Evolutionary conservation across 2,888 invertebrate genomes (phyloP), one percentile per base, ranked within the genome.

Genomic region (Lysandra bellargus): DNA sequence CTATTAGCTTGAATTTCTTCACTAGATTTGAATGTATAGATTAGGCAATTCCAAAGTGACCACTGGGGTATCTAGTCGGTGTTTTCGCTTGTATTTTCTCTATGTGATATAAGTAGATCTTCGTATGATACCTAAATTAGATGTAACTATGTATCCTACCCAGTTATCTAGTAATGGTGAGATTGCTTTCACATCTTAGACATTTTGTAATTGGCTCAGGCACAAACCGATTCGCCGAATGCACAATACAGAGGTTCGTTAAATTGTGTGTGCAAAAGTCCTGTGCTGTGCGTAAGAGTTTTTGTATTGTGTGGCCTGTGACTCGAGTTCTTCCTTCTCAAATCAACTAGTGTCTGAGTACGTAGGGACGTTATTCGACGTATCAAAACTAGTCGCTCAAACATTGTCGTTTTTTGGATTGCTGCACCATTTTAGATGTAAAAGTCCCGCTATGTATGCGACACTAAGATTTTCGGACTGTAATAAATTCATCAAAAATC

Each of bases 401-500:
- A 76, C 30, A 75, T 79, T 79, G 79, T 79, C 60, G 60, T 53
- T 76, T 76, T 75, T 79, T 75, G 74, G 74, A 74, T 79, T 79
- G 73, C 40, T 79, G 79, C 79, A 79, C 79, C 79, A 79, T 79
- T 74, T 74, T 79, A 79, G 60, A 75, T 75, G 53, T 33, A 78
- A 60, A 57, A 79, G 74, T 61, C 74, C 79, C 79, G 74, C 40
- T 75, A 40, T 73, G 57, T 23, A 61, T 61, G 74, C 74, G 74
- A 79, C 75, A 74, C 60, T 9, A 75, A 74, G 30, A 79, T 79
- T 72, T 75, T 79, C 73, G 79, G 79, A 40, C 74, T 57, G 73
- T 79, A 79, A 79, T 79, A 79, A 79, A 79, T 79, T 74, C 44
- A 61, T 74, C 73, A 60, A 74, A 73, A 79, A 74, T 79, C 9